A percentile compares a stretch with the other conserved stretches of the same genome.
These are phyloP conservation scores for Puffinus mauretanicus DNA, from an alignment of 2,113 vertebrate genomes.

Conservation along the genomic window DNA sequence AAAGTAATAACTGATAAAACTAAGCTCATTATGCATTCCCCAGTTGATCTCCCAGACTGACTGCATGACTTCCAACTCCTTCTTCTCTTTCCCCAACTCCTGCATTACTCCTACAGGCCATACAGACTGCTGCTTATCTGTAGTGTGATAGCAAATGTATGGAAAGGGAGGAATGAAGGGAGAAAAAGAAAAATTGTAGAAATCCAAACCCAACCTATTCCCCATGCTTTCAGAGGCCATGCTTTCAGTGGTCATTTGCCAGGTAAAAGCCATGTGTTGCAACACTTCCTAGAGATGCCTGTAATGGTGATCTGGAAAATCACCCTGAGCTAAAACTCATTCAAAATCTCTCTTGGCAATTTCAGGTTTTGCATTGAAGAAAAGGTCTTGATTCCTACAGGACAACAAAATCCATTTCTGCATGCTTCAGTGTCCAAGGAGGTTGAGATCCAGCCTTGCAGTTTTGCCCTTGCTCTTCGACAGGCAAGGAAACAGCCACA, in stretches of 20 bases:
- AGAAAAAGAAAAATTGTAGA: not conserved
- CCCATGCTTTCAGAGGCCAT: not conserved
- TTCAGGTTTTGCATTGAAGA: not conserved
- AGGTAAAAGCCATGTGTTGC: not conserved
- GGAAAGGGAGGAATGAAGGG: not conserved
- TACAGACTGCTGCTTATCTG: not conserved
- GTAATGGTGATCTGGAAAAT: not conserved
- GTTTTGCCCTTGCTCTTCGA: not conserved
- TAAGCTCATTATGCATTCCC: not conserved
- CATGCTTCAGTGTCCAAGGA: not conserved
- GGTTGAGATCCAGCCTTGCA: not conserved
- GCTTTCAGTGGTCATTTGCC: not conserved
- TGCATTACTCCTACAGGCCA: not conserved
- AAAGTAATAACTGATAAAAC: not conserved
- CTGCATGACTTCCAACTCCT: not conserved
- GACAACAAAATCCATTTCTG: not conserved
- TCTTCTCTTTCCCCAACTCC: not conserved
- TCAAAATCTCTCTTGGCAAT: not conserved
- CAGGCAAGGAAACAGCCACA: not conserved
- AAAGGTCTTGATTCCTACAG: not conserved
- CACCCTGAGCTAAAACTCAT: not conserved
- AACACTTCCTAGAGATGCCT: not conserved
- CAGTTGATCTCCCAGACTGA: not conserved
- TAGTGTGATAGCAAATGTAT: not conserved
- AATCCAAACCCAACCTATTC: not conserved